Base-by-base conservation (phyloP, 2,888 invertebrate species). In the Zelleria hepariella region DNA sequence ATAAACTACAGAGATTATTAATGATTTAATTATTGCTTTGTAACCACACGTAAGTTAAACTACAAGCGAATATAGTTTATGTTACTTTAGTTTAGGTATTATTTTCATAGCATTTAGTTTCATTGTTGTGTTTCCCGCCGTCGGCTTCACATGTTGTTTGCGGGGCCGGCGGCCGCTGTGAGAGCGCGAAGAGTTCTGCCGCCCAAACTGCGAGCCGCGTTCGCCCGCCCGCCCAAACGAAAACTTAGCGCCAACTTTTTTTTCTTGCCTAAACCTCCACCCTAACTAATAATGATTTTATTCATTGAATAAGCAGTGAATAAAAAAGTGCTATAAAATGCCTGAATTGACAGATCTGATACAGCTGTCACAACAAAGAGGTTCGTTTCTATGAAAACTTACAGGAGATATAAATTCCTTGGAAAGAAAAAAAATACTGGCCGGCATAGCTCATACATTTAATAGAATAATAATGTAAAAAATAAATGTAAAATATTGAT, bases 131-230 rank as follows among this genome's bases (percentile, higher is more conserved):
- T 51, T 20, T 20, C 21, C 51, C 21, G 55, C 59, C 68, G 71
- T 66, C 66, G 67, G 68, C 69, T 57, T 73, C 69, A 70, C 79
- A 79, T 78, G 62, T 62, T 68, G 65, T 57, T 67, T 64, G 67
- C 60, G 62, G 47, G 51, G 60, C 63, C 72, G 74, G 75, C 68
- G 66, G 64, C 70, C 68, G 62, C 67, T 64, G 66, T 75, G 80
- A 69, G 68, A 71, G 74, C 79, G 76, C 80, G 78, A 67, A 70
- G 72, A 76, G 72, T 66, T 82, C 75, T 84, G 84, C 71, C 78
- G 74, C 55, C 54, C 59, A 53, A 51, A 58, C 0, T 25, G 18
- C 15, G 24, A 66, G 64, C 61, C 62, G 60, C 64, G 62, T 73
- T n/a, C 73, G 73, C 71, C 73, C 74, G 73, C 74, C 71, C 67